Evolutionary conservation across 2,113 vertebrate species (phyloP), one percentile per base, ranked within the genome.

Genomic region (Ifrita kowaldi): DNA sequence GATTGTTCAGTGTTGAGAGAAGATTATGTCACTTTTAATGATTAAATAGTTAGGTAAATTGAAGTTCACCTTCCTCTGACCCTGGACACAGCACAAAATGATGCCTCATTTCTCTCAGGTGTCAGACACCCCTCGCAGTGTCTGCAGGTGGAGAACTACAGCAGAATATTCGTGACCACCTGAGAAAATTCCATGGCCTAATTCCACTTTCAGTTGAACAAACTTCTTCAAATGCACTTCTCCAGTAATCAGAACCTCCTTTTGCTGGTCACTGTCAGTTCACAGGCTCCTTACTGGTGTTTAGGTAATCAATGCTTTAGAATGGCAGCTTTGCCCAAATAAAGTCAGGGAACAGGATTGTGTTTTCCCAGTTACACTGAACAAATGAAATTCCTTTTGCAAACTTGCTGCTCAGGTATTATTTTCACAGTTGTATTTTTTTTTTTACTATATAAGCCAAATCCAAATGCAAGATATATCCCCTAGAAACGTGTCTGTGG

Each of bases 91-190:
- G 20, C 26, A 49, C n/a, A 39, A 63, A 41, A 28, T 3, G 27
- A 33, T 1, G 56, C 4, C 19, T 33, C 1, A 0, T 13, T 44
- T 47, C 60, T 78, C 26, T 39, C 6, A 32, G 53, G 28, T 19
- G 8, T 4, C 0, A 0, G 11, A 30, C 5, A 71, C 4, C 10
- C 19, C 57, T 75, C 0, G 0, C 24, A 32, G 75, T 16, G 21
- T 16, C n/a, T 9, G 42, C 3, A 46, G 67, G 71, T 4, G 46
- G 10, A 52, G 20, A 74, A n/a, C 20, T 47, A 46, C 42, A 78
- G 37, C 9, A 11, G 4, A 10, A 4, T 42, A 12, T 27, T 23
- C 0, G 0, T 23, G 33, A 53, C 4, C 13, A 55, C 39, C 49
- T 28, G 21, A 65, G 68, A 67, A 53, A 69, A 84, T 19, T 20